Percentiles rank a stretch among this genome's conserved stretches.
These are phyloP conservation scores for Phalacrocorax pelagicus DNA, from an alignment of 2,113 vertebrate genomes.

Conservation along the genomic window DNA sequence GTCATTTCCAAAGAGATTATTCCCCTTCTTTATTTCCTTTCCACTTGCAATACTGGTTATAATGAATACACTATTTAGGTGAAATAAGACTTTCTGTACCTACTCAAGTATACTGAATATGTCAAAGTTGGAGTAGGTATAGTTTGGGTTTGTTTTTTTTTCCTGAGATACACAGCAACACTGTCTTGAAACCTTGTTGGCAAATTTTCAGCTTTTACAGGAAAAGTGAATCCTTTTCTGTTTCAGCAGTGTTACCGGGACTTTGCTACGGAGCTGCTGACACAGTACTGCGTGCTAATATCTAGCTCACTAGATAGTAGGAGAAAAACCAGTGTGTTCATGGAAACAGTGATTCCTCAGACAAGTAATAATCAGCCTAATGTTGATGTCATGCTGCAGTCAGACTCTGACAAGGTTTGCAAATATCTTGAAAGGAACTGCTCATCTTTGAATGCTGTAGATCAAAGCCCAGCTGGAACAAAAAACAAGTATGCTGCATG, in stretches of 20 bases:
- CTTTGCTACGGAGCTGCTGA: neutral
- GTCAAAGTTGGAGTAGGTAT: neutral
- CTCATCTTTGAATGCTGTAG: conserved; percentile 55
- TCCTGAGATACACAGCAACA: neutral
- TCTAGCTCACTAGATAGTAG: conserved; percentile 17
- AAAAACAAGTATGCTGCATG: neutral
- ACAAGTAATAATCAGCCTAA: conserved; percentile 67
- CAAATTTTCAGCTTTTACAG: neutral
- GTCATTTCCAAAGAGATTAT: neutral
- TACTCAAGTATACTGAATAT: neutral
- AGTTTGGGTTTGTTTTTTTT: neutral
- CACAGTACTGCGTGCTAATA: neutral
- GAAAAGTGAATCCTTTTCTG: neutral
- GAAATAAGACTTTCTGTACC: neutral
- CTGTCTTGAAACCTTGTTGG: neutral
- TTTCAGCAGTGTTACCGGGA: neutral
- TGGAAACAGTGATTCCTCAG: conserved; percentile 40
- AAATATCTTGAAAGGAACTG: conserved; percentile 71
- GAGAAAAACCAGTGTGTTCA: conserved; percentile 45
- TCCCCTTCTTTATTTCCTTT: neutral
- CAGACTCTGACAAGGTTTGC: conserved; percentile 72
- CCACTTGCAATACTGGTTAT: neutral
- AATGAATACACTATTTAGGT: neutral
- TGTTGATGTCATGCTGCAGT: conserved; percentile 60
- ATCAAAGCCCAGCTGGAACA: conserved; percentile 67